Base-by-base conservation (phyloP, 1,140 invertebrate genomes). In the Dendrolimus kikuchii region DNA sequence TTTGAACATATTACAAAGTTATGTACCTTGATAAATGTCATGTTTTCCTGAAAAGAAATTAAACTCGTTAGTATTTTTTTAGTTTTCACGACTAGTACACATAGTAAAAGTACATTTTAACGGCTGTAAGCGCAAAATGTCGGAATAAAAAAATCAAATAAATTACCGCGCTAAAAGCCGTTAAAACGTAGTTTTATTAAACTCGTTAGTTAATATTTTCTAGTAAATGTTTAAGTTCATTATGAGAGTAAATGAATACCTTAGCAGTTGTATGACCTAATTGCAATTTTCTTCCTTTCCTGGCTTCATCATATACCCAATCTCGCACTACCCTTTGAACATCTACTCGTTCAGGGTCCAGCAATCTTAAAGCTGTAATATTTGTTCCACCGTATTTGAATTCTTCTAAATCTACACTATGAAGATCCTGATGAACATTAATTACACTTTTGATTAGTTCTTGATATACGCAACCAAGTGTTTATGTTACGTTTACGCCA, bases 351-450 rank as follows among this genome's bases (percentile, higher is more conserved):
- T 93, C 91, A 0, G 93, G 93, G 81, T 96, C 93, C 3, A 96
- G 91, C 54, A 98, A 87, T 64, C 95, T 90, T 66, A 97, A 93
- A 2, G 95, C 95, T 5, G 96, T 97, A 59, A 98, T 97, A 83
- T 98, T 98, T 7, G 96, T 96, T 38, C 96, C 96, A 6, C 94
- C 95, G 79, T 97, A 96, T 84, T 95, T 95, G 80, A 97, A 98
- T 86, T 97, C 96, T 71, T 96, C 95, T 66, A 97, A 87, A 84
- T 97, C 95, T 5, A 98, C 92, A 39, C 93, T 95, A 67, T 98
- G 95, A 37, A 98, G 81, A 81, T 98, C 96, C 94, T 95, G 57
- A 40, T 40, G 7, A 55, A 52, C 41, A 10, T 23, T 5, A 46
- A 54, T 42, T 46, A 10, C 23, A 23, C 1, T 23, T 23, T 23